Evolutionary conservation across 2,113 vertebrate genomes (phyloP).

Genomic region (Colaptes auratus): DNA sequence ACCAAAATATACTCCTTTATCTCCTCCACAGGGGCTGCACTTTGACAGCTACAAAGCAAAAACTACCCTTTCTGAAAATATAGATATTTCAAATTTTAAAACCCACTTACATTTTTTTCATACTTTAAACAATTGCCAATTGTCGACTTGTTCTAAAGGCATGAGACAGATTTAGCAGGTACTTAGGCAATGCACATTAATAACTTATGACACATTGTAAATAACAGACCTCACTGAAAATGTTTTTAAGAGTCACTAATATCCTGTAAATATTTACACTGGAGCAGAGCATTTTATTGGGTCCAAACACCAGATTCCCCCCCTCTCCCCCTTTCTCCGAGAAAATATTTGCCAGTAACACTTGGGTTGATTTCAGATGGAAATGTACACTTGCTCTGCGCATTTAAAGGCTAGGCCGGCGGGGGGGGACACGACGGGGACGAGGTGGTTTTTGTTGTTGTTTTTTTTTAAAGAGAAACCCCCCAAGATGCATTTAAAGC

Average conservation of each 20-base stretch:
- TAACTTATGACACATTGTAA: slow-evolving; percentile 80
- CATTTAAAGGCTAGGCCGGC: slow-evolving; percentile 56
- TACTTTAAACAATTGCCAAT: slow-evolving; percentile 79
- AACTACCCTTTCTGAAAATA: slow-evolving; percentile 50
- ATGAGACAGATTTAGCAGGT: slow-evolving; percentile 73
- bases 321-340: not conserved
- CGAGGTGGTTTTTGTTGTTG: not conserved
- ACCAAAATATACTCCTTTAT: not conserved
- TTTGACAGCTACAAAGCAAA: slow-evolving; percentile 45
- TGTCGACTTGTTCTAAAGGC: slow-evolving; percentile 78
- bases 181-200: slow-evolving; percentile 76
- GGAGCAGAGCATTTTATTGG: slow-evolving; percentile 62
- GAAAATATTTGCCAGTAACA: slow-evolving; percentile 62
- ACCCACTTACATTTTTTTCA: slow-evolving; percentile 75
- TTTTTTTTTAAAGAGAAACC: slow-evolving; percentile 23
- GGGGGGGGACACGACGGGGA: too few species aligned
- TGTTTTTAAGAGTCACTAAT: slow-evolving; percentile 77
- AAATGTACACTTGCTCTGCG: slow-evolving; percentile 55
- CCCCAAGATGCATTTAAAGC: slow-evolving; percentile 27
- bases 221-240: slow-evolving; percentile 78
- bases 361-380: slow-evolving; percentile 65
- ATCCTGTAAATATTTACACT: slow-evolving; percentile 81
- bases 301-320: slow-evolving; percentile 63
- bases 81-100: slow-evolving; percentile 64
- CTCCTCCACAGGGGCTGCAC: not conserved